Percentiles rank a stretch among this genome's conserved stretches.
Conservation (phyloP, 2,888 invertebrate species). For the Cephus pulcher region DNA sequence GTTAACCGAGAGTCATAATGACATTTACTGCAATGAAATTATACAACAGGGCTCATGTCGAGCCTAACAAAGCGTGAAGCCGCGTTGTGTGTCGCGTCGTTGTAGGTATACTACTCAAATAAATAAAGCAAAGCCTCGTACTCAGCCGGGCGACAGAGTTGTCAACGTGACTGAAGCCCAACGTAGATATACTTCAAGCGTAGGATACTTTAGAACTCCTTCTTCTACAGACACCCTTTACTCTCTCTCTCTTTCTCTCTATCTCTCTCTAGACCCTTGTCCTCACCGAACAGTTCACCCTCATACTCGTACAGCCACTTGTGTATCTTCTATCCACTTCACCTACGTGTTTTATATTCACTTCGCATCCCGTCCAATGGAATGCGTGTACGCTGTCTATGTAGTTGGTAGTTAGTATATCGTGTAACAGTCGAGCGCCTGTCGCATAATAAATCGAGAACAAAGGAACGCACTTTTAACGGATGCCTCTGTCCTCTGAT, state of each 20-base stretch:
- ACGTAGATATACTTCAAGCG: not conserved
- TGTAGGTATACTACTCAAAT: not conserved
- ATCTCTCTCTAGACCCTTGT: not conserved
- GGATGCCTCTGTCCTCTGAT: not conserved
- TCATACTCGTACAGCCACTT: not conserved
- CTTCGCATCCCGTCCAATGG: constrained; percentile 8
- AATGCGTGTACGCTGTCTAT: constrained; percentile 16
- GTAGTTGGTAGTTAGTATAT: constrained; percentile 26
- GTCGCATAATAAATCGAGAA: constrained; percentile 32
- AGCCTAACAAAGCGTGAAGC: not conserved
- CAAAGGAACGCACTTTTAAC: not conserved
- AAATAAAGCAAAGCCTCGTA: not conserved
- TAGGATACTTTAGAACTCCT: not conserved
- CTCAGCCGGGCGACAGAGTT: not conserved
- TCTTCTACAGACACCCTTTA: not conserved
- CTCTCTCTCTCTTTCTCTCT: not conserved
- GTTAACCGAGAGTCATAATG: not conserved
- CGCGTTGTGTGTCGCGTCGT: not conserved
- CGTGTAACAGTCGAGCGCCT: constrained; percentile 25
- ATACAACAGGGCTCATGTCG: not conserved
- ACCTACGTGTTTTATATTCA: constrained; percentile 20
- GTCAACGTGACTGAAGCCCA: not conserved
- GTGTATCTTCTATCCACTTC: not conserved
- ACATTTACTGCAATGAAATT: not conserved
- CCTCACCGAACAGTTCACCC: not conserved